Conservation (phyloP, 2,113 vertebrate species). For the Vanacampus margaritifer region DNA sequence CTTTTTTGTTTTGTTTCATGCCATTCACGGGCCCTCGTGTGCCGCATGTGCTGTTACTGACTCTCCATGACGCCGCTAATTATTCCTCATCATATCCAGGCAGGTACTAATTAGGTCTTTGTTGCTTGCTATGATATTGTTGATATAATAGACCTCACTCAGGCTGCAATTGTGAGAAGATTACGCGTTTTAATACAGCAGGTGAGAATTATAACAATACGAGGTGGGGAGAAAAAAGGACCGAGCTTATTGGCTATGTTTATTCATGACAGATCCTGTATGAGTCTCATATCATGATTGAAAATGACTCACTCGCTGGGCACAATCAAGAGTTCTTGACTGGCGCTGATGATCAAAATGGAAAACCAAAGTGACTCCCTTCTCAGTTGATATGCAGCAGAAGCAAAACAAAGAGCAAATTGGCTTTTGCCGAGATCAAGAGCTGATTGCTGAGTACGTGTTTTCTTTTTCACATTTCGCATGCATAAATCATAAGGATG, state of each 20-base stretch:
- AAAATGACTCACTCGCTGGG: conserved; percentile 35
- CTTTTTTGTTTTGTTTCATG: conserved; percentile 28
- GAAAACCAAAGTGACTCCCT: conserved; percentile 45
- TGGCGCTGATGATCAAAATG: conserved; percentile 47
- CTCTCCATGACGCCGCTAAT: conserved; percentile 64
- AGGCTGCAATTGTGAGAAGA: conserved; percentile 65
- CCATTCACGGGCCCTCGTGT: conserved; percentile 42
- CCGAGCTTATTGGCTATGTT: conserved; percentile 47
- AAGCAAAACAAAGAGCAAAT: conserved; percentile 49
- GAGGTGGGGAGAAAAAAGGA: conserved; percentile 9
- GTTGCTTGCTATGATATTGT: conserved; percentile 67
- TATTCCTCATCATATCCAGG: conserved; percentile 70
- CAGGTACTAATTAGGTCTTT: conserved; percentile 77
- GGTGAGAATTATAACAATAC: conserved; percentile 53
- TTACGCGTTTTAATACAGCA: conserved; percentile 59
- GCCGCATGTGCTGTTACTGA: conserved; percentile 53
- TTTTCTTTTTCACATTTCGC: conserved; percentile 45
- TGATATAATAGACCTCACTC: conserved; percentile 70
- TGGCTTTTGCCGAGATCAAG: conserved; percentile 47
- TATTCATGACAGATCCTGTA: conserved; percentile 42
- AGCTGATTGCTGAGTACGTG: conserved; percentile 58
- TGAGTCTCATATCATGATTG: conserved; percentile 48
- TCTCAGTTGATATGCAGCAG: conserved; percentile 23
- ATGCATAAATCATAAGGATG: conserved; percentile 32
- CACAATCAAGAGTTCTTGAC: conserved; percentile 59